Base-by-base conservation (phyloP, 2,113 vertebrate species). In the Oryzias javanicus region DNA sequence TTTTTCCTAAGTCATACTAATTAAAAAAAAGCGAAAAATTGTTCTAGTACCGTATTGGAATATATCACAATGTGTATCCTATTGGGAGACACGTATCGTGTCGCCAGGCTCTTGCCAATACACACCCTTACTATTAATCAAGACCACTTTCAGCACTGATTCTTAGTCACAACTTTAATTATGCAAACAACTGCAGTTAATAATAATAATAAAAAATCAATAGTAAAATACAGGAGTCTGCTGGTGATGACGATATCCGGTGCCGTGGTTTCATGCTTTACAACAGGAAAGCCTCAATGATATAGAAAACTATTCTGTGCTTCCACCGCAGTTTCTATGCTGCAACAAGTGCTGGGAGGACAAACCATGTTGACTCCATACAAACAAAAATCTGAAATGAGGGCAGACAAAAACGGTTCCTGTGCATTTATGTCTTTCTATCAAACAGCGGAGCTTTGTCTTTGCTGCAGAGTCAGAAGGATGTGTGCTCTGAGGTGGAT, bases 371-470 rank as follows among this genome's bases (percentile, higher is more conserved):
- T 49, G 24, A 49, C 16, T 49, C 47, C n/a, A 46, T 29, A 52
- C 25, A 51, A 49, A 16, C 14, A 49, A 56, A 27, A 40, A 35
- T 35, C 35, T 35, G 35, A 12, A 35, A 35, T 35, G 35, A 12
- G 35, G 8, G 10, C 8, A 35, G 35, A 12, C 35, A 35, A 35
- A 35, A 35, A 35, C 35, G 12, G 35, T 13, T 40, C 1, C 72
- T 50, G 55, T 49, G 40, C 46, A 61, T 60, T 69, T 29, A 54
- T 42, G 56, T 70, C 18, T n/a, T 7, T 10, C 16, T 18, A 27
- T 52, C 49, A 44, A 44, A 27, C 41, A 42, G 29, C 20, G 41
- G 42, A 29, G 54, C 76, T 55, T n/a, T 60, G 46, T 25, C 2
- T 5, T 44, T 3, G 42, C 24, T 0, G 8, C 40, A 64, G 20